These are phyloP conservation scores for Vultur gryphus DNA, from an alignment of 2,797 vertebrate genomes.

Conservation along the genomic window DNA sequence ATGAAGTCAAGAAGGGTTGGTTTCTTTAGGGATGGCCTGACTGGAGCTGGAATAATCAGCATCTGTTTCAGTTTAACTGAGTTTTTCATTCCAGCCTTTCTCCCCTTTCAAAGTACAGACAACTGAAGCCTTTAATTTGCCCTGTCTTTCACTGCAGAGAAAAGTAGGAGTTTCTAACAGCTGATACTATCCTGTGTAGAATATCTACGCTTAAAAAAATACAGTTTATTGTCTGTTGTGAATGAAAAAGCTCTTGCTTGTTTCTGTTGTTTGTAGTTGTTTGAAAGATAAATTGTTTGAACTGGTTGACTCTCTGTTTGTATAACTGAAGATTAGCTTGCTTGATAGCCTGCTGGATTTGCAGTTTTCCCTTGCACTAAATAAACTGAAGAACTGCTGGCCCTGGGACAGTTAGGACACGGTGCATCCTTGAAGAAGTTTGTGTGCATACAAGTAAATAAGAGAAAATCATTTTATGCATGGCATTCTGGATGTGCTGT, in stretches of 20 bases:
- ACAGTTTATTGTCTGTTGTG: not conserved
- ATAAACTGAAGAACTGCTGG: not conserved
- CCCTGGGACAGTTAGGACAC: not conserved
- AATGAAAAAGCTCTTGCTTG: slow-evolving; percentile 13
- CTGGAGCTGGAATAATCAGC: slow-evolving; percentile 8
- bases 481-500: not conserved
- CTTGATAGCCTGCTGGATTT: not conserved
- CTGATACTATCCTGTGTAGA: slow-evolving; percentile 2
- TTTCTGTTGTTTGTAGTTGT: slow-evolving; percentile 18
- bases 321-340: not conserved
- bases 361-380: slow-evolving; percentile 3
- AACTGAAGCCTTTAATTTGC: slow-evolving; percentile 53
- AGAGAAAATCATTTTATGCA: not conserved
- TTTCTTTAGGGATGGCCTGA: not conserved
- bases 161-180: slow-evolving; percentile 28
- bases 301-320: not conserved
- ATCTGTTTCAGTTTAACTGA: slow-evolving; percentile 47
- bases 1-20: not conserved
- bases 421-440: not conserved
- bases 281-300: slow-evolving; percentile 29
- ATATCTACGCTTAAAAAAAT: not conserved
- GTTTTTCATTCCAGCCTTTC: slow-evolving; percentile 36
- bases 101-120: slow-evolving; percentile 15
- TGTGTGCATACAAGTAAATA: not conserved
- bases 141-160: not conserved